Base-by-base conservation (phyloP, 2,113 vertebrate species). In the Sphaerodactylus townsendi region DNA sequence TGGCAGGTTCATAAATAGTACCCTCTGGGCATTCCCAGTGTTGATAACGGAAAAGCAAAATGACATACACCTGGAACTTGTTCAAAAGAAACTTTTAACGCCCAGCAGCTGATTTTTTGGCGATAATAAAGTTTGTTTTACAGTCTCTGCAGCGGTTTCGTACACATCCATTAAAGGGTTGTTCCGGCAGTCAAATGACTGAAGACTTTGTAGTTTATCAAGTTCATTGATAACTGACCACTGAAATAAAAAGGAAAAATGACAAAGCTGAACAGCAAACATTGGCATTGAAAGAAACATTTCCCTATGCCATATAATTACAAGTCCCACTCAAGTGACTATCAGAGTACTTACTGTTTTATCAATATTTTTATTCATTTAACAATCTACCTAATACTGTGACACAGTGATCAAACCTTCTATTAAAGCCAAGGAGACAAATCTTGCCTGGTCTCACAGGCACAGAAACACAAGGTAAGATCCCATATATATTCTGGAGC, bases 141-240 rank as follows among this genome's bases (percentile, higher is more conserved):
- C 87, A 0, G 97, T 98, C 81, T 92, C 89, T 0, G 83, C 88
- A 44, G 96, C 88, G 46, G 96, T 97, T 66, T 94, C 95, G 59
- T 96, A 95, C 0, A 71, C 87, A 79, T 95, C 95, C 62, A 93
- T 93, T 65, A 99, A 79, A 2, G 94, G 95, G 91, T 99, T 99
- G 25, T 95, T 92, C 2, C 87, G 82, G 82, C 97, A 98, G 19
- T 96, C 96, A 68, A 99, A 76, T 28, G 96, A 91, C 0, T 86
- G 89, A 85, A 99, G 84, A 72, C 89, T 89, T 48, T 76, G 89
- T 71, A 99, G 77, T 89, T 99, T 99, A 10, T 97, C 96, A 14
- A 99, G 90, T 88, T 99, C 98, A 59, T 98, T 95, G 84, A 99
- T 92, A n/a, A 96, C 96, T 1, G 92, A 82, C 98, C 98, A 99